These are phyloP conservation scores for Homarus americanus DNA, from an alignment of 1,140 invertebrate species.

Conservation along the genomic window DNA sequence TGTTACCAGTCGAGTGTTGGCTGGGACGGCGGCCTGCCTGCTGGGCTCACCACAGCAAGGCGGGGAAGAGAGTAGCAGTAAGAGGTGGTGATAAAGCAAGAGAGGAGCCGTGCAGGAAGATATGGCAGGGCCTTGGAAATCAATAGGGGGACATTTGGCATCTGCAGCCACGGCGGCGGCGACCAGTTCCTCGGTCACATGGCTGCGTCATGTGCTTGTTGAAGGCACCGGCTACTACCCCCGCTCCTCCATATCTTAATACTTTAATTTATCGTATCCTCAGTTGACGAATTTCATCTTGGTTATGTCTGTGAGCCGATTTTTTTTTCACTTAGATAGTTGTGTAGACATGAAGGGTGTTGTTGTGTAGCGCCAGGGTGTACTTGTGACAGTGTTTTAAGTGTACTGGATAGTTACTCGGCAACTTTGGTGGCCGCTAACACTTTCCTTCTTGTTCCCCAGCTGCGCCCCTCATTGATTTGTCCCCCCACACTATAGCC, in stretches of 20 bases:
- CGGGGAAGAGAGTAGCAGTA: slow-evolving; percentile 18
- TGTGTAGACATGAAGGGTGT: too few species aligned
- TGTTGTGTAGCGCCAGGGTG: too few species aligned
- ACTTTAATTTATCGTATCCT: too few species aligned
- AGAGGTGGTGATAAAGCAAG: slow-evolving; percentile 53
- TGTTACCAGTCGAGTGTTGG: slow-evolving; percentile 22
- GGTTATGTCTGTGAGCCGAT: too few species aligned
- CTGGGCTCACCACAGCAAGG: not conserved
- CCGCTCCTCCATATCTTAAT: slow-evolving; percentile 1
- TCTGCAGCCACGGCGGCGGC: slow-evolving; percentile 51
- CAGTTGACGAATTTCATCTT: too few species aligned
- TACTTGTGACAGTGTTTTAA: too few species aligned
- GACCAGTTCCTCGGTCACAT: slow-evolving; percentile 48
- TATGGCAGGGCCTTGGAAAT: slow-evolving; percentile 67
- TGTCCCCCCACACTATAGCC: slow-evolving; percentile 47
- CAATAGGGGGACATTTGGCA: slow-evolving; percentile 68
- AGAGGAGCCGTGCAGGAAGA: slow-evolving; percentile 62
- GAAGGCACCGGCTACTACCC: slow-evolving; percentile 32
- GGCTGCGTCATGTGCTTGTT: slow-evolving; percentile 58
- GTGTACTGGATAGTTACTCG: slow-evolving; percentile 36
- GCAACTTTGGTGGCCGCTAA: slow-evolving; percentile 38
- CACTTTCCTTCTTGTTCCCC: slow-evolving; percentile 50
- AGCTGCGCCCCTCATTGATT: slow-evolving; percentile 57
- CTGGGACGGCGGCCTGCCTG: slow-evolving; percentile 17
- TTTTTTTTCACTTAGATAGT: too few species aligned